Evolutionary conservation across 2,888 invertebrate genomes (phyloP), one percentile per base, ranked within the genome.

Genomic region (Lagria hirta): DNA sequence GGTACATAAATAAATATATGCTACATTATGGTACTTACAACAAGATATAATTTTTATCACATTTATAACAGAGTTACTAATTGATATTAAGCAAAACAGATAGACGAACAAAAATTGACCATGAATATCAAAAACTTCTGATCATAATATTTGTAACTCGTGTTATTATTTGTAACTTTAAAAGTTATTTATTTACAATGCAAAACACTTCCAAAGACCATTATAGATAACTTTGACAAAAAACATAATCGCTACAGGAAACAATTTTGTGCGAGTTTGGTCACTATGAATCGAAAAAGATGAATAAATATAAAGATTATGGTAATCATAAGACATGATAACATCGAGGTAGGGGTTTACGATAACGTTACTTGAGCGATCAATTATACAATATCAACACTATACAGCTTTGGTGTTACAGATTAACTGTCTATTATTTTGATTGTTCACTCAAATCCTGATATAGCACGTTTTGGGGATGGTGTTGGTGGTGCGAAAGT

Each of bases 381-480:
- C 10, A 14, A 14, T 26, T 18, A 26, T 24, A n/a, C n/a, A n/a
- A n/a, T n/a, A n/a, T 34, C 34, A 13, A 18, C 36, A 36, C 36
- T 27, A 15, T 14, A 5, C 1, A 7, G 33, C 33, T 33, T 41
- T 41, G 41, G 33, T 33, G 5, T 41, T 34, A 11, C 28, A 37
- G 14, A 2, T 30, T 8, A 22, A 23, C 12, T 10, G 29, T 35
- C 7, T 26, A 7, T 35, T 41, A 45, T 41, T 56, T 59, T 17
- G 51, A 53, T 32, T 62, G 60, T 24, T 57, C 59, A 42, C 63
- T 65, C 10, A 62, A 63, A 29, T 63, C 64, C 3, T 49, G 42
- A 35, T 62, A 64, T 34, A 62, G 50, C 37, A 61, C 40, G 27
- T 37, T 45, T 33, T 32, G 54, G 27, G 58, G 56, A 16, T 54